Evolutionary conservation across 2,888 invertebrate species (phyloP), one percentile per base, ranked within the genome.

Genomic region (Drosophila suboccidentalis): DNA sequence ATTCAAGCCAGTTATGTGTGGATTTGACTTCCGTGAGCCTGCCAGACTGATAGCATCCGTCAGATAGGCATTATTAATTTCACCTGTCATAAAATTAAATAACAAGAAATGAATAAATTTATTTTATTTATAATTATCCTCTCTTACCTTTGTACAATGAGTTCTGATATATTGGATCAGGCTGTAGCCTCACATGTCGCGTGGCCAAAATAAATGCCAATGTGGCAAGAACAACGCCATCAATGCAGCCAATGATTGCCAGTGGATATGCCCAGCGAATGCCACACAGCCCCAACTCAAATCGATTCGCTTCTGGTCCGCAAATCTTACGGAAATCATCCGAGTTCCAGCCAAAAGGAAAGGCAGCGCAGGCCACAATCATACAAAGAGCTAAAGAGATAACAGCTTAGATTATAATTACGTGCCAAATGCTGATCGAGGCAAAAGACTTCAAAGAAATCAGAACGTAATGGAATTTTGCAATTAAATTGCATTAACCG

Each of bases 171-270:
- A 95, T 94, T 10, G 96, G 96, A 92, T 97, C 97, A 0, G 97
- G 95, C 90, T 97, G 97, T 53, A 98, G 94, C 62, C 96, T 94
- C 17, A 98, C 96, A 92, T 98, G 98, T 63, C 98, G 94, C 6
- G 97, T 96, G 36, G 98, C 98, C 80, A 99, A 94, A 86, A 98
- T 97, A 93, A 99, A 98, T 13, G 98, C 98, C 66, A 99, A 94
- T 0, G 97, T 96, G 0, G 98, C 95, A 53, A 91, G 63, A 6
- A 90, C 90, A 22, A 91, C 82, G 15, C 90, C 91, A 71, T 91
- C 92, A 32, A 91, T 71, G 59, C 91, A 90, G 65, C 93, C 98
- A 72, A 99, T 97, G 69, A 97, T 96, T 6, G 98, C 98, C 84
- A 99, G 94, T 11, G 98, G 95, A 93, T 97, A 98, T 4, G 98